Base-by-base conservation (phyloP, 2,888 invertebrate species). In the Tipula helvola region DNA sequence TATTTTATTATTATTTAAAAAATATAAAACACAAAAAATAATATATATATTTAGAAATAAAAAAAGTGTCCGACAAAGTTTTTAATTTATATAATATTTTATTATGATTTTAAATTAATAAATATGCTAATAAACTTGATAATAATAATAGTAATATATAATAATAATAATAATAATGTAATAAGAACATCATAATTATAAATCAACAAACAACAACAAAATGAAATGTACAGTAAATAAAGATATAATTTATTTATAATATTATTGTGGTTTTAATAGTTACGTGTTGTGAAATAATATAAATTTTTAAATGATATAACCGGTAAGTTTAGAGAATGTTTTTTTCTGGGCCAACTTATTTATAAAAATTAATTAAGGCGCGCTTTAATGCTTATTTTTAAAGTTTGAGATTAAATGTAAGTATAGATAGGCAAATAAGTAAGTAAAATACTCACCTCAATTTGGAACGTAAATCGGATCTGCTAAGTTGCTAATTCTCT, bases 211-310 rank as follows among this genome's bases (percentile, higher is more conserved):
- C 71, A 84, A 36, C 84, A 84, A 16, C 39, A 84, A 41, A 39
- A 39, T 39, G 41, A 85, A 85, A 85, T 85, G 85, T 85, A 85
- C 85, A 85, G 85, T 85, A 85, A 85, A 85, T 85, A 85, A 85
- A 85, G 85, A 85, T 85, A 44, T 42, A 42, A 85, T 85, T 71
- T 85, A 85, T 85, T 85, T 85, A 85, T 85, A 85, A 84, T 85
- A 42, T 44, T 44, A 44, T 85, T 42, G 18, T 85, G 41, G 39
- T 71, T 71, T 71, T 28, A 71, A 71, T 71, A 71, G 13, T 28
- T 10, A 12, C 28, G 71, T 71, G 71, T 28, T 71, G 71, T 71
- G 28, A 28, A 3, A 57, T 10, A 28, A 28, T 28, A 2, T 28
- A 44, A 44, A 44, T 44, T 12, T 44, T 8, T 71, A 71, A 28